Conservation (phyloP, 2,113 vertebrate species). For the Orientallactaga bullata region DNA sequence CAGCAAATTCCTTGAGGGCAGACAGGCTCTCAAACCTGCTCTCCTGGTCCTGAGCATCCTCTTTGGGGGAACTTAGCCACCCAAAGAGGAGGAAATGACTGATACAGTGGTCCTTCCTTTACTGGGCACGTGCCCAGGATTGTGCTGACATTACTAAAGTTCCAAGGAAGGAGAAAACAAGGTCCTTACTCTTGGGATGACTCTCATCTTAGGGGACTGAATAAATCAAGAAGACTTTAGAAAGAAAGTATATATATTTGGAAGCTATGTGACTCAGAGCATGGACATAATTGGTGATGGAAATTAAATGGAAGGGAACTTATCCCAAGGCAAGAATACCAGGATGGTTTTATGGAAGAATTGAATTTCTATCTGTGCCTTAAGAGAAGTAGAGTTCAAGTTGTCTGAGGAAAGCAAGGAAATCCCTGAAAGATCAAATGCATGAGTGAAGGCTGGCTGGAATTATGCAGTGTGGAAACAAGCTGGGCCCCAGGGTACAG, state of each 20-base stretch:
- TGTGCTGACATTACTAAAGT: background rate
- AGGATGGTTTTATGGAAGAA: slow-evolving; percentile 67
- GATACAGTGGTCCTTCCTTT: background rate
- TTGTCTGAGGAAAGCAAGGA: slow-evolving; percentile 45
- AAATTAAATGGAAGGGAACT: slow-evolving; percentile 29
- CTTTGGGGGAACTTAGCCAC: background rate
- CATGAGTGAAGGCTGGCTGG: background rate
- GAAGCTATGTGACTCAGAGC: slow-evolving; percentile 60
- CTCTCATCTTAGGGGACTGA: slow-evolving; percentile 64
- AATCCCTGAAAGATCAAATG: background rate
- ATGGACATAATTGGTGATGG: slow-evolving; percentile 13
- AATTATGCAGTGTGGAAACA: background rate
- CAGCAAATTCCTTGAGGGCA: background rate
- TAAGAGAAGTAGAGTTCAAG: slow-evolving; percentile 58
- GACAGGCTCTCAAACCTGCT: background rate
- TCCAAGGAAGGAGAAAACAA: slow-evolving; percentile 14
- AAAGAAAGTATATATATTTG: slow-evolving; percentile 52
- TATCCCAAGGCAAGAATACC: slow-evolving; percentile 36
- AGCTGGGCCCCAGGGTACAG: background rate
- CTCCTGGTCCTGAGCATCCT: background rate
- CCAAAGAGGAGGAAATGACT: background rate
- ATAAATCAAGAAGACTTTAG: slow-evolving; percentile 63
- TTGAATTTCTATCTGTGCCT: slow-evolving; percentile 47
- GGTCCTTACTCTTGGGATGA: slow-evolving; percentile 31
- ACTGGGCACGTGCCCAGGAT: background rate